phyloP scores from a whole-genome alignment of 2,797 vertebrate species.

The Amniataba percoides region DNA sequence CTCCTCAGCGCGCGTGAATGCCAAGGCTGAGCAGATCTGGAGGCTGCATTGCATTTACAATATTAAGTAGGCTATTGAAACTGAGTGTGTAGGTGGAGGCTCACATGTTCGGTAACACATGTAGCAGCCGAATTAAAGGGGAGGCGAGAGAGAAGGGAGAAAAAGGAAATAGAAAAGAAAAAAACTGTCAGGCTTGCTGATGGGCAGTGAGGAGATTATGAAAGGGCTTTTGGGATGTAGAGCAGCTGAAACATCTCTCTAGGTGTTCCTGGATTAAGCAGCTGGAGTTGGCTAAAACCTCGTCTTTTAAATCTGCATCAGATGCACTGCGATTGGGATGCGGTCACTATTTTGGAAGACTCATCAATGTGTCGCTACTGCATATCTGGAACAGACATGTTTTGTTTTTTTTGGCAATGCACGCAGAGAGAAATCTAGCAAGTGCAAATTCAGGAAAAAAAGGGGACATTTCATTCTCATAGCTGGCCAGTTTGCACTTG shows the following conservation, averaged over 20 bases:
- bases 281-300: conserved; percentile 39
- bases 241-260: conserved; percentile 49
- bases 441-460: conserved; percentile 48
- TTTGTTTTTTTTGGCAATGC: conserved; percentile 44
- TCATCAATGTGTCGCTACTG: conserved; percentile 39
- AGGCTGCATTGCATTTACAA: conserved; percentile 79
- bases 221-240: conserved; percentile 58
- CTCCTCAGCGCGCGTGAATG: conserved; percentile 60
- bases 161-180: not conserved
- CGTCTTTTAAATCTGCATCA: conserved; percentile 18
- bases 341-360: conserved; percentile 33
- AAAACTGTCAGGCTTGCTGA: conserved; percentile 59
- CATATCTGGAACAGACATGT: conserved; percentile 30
- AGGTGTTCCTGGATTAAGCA: conserved; percentile 61
- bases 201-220: conserved; percentile 68
- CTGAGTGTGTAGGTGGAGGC: conserved; percentile 81
- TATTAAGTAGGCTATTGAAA: conserved; percentile 81
- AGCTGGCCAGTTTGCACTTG: conserved; percentile 23
- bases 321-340: conserved; percentile 33
- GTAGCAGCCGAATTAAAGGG: conserved; percentile 63
- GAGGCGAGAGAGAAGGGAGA: conserved; percentile 31
- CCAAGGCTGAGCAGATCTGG: conserved; percentile 77
- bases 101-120: conserved; percentile 79
- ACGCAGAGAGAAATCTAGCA: conserved; percentile 41
- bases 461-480: conserved; percentile 48